Evolutionary conservation across 2,113 vertebrate genomes (phyloP), one percentile per base, ranked within the genome.

Genomic region (Trinectes maculatus): DNA sequence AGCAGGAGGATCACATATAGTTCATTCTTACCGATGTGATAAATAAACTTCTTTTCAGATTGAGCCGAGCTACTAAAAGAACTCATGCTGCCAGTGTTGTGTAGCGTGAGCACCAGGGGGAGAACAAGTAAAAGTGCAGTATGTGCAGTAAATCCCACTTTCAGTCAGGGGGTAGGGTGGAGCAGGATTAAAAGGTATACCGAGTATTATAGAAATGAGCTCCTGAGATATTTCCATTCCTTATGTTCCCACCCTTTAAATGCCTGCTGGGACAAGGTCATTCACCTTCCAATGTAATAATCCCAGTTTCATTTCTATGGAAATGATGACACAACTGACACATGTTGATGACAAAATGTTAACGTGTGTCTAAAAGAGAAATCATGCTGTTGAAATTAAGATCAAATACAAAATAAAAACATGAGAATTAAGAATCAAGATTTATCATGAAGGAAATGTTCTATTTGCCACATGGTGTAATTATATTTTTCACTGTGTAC

Each of bases 151-250:
- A 81, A 67, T 70, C 37, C 62, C 57, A 67, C 34, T 71, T 71
- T 78, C 70, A 62, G 70, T 58, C 44, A 64, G 58, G 72, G 40
- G 74, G 29, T 24, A 22, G 59, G 25, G 34, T 67, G 56, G 58
- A 47, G 63, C 48, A 69, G 77, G 73, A 85, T 83, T 85, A 85
- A 74, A 80, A 81, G 47, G 61, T 84, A 84, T 80, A 80, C 39
- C 29, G 55, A 59, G 63, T 70, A 59, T 57, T 79, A 71, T 61
- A 71, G 68, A 79, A 74, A 74, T 74, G 33, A 70, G 55, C 66
- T 67, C 40, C 52, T 5, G 43, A 78, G 36, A 78, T 78, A 76
- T 73, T 84, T 84, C 81, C 66, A 77, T 68, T 75, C 55, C 36
- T 72, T 53, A 58, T 57, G 43, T 48, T 36, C 42, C 42, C 42